These are phyloP conservation scores for Drosophila hamatofila DNA, from an alignment of 2,888 invertebrate genomes.

Conservation along the genomic window DNA sequence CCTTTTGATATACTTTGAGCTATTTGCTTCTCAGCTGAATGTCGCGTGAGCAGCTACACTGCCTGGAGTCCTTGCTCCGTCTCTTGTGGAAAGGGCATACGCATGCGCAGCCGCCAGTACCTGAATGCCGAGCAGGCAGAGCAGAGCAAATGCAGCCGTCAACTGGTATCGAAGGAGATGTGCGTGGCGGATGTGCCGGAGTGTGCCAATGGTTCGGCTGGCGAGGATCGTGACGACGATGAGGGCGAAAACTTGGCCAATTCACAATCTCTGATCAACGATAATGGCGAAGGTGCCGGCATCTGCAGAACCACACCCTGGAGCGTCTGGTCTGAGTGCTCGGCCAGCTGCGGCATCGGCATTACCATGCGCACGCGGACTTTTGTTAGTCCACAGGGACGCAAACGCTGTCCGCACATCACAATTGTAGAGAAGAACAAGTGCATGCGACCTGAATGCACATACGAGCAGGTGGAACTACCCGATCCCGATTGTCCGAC, in stretches of 20 bases:
- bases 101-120: slow-evolving; percentile 92
- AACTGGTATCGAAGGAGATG: slow-evolving; percentile 95
- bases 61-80: slow-evolving; percentile 93
- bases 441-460: slow-evolving; percentile 89
- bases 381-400: slow-evolving; percentile 91
- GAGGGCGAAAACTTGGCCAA: slow-evolving; percentile 84
- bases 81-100: slow-evolving; percentile 94
- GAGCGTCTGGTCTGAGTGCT: slow-evolving; percentile 90
- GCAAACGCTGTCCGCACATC: slow-evolving; percentile 93
- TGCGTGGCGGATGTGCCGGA: slow-evolving; percentile 92
- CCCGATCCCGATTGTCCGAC: slow-evolving; percentile 88
- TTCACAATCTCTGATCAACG: slow-evolving; percentile 78
- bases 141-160: slow-evolving; percentile 89
- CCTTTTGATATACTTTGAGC: no score
- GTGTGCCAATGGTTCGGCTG: slow-evolving; percentile 89
- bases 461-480: slow-evolving; percentile 86
- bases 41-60: slow-evolving; percentile 91
- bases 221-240: slow-evolving; percentile 81
- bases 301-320: slow-evolving; percentile 83
- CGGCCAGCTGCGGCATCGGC: slow-evolving; percentile 93
- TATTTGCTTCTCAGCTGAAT: slow-evolving; percentile 91
- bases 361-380: slow-evolving; percentile 90
- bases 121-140: slow-evolving; percentile 89
- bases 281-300: slow-evolving; percentile 84
- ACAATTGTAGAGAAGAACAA: slow-evolving; percentile 92